phyloP scores from a whole-genome alignment of 64 coral and sea anemone species.

The Anthopleura sola region DNA sequence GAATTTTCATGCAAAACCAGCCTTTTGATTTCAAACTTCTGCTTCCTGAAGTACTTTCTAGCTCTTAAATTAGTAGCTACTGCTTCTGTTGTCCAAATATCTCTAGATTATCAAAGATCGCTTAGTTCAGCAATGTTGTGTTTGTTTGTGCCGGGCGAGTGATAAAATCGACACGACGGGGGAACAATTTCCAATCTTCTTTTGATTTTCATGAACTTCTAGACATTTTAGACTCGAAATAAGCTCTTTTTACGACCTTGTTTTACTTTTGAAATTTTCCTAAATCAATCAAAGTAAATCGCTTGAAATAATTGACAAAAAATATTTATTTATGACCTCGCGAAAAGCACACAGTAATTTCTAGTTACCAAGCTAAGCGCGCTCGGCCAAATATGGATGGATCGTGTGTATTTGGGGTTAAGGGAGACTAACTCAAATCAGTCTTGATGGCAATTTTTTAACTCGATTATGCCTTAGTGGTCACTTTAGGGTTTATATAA shows the following conservation, averaged over 20 bases:
- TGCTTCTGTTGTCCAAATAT: background rate
- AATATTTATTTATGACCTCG: constrained; percentile 23
- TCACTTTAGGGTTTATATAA: background rate
- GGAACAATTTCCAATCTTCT: background rate
- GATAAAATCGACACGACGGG: background rate
- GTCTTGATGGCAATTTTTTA: background rate
- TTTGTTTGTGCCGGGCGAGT: background rate
- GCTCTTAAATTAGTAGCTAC: background rate
- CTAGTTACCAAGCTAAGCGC: constrained; percentile 11
- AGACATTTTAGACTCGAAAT: background rate
- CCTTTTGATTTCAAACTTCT: background rate
- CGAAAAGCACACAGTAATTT: background rate
- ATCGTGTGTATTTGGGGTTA: background rate
- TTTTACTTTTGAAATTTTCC: background rate
- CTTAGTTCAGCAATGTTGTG: background rate
- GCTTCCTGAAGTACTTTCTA: background rate
- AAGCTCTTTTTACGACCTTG: background rate
- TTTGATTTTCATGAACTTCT: background rate
- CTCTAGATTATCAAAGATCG: background rate
- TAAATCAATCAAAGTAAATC: background rate
- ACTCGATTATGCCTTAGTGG: background rate
- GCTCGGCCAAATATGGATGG: constrained; percentile 1
- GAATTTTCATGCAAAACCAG: background rate
- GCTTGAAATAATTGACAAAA: background rate
- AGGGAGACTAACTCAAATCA: background rate